Conservation (phyloP, 2,888 invertebrate genomes). For the Podotricha telesiphe region DNA sequence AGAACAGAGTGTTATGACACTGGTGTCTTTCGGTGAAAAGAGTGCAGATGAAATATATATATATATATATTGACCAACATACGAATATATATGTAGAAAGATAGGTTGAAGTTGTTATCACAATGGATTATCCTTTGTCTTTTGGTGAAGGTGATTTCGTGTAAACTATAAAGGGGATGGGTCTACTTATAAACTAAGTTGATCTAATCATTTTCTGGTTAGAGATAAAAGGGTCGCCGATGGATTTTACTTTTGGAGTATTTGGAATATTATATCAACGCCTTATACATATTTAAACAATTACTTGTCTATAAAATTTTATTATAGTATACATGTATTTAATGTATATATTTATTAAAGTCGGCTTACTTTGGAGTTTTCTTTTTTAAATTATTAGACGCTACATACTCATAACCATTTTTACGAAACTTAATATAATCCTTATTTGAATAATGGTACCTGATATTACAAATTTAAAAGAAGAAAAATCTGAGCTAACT, state of each 20-base stretch:
- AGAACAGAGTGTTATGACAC: neutral
- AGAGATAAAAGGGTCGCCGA: conserved; percentile 68
- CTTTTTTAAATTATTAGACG: too few relatives aligned
- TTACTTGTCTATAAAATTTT: neutral
- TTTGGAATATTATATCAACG: conserved; percentile 61
- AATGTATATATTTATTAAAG: too few relatives aligned
- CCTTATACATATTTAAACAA: conserved; percentile 48
- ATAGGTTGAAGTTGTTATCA: conserved; percentile 1
- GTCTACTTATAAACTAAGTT: conserved; percentile 45
- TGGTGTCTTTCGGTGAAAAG: too few relatives aligned
- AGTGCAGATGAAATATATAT: too few relatives aligned
- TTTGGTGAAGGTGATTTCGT: conserved; percentile 19
- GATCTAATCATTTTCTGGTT: conserved; percentile 56
- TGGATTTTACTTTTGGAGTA: conserved; percentile 52
- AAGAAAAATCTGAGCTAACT: too few relatives aligned
- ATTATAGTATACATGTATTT: too few relatives aligned
- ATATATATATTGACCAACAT: too few relatives aligned
- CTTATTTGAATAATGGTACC: too few relatives aligned
- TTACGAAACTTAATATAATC: too few relatives aligned
- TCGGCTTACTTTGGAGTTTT: too few relatives aligned
- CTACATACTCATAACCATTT: too few relatives aligned
- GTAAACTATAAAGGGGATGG: conserved; percentile 16
- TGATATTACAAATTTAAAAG: too few relatives aligned
- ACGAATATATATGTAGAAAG: neutral
- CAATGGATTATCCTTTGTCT: conserved; percentile 10